A percentile compares a stretch with the other conserved stretches of the same genome.
Conservation (phyloP, 2,797 vertebrate species). For the Synaphobranchus kaupii region DNA sequence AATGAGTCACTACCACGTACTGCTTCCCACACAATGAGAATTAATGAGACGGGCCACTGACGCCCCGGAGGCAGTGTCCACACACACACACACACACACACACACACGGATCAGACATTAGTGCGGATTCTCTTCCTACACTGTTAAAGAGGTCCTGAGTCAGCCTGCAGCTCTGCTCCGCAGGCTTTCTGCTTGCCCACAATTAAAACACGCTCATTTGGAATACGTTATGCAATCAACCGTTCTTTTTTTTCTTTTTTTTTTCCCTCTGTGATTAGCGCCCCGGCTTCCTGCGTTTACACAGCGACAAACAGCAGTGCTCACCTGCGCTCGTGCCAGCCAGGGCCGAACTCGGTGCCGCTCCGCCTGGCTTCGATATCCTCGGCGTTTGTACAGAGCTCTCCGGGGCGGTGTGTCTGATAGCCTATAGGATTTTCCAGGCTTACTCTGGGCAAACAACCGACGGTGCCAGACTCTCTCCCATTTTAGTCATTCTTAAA, state of each 20-base stretch:
- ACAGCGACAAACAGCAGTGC: too few species aligned
- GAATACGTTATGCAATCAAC: slow-evolving; percentile 21
- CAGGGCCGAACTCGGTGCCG: background rate
- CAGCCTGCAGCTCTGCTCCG: slow-evolving; percentile 4
- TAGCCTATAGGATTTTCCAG: background rate
- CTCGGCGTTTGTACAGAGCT: background rate
- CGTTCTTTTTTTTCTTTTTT: background rate
- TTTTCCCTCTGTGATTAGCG: background rate
- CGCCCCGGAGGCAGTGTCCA: background rate
- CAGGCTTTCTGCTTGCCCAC: slow-evolving; percentile 14
- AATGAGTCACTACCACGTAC: slow-evolving; percentile 9
- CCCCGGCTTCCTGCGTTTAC: slow-evolving; percentile 7
- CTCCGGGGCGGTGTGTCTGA: background rate
- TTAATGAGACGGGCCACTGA: slow-evolving; percentile 15
- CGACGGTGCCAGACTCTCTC: background rate
- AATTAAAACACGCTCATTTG: slow-evolving; percentile 14
- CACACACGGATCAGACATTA: slow-evolving; percentile 17
- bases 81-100: background rate
- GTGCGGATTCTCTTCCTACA: background rate
- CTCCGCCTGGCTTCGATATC: background rate
- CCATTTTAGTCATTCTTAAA: background rate
- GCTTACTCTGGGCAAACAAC: background rate
- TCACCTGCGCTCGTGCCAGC: background rate
- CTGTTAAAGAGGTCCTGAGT: slow-evolving; percentile 10
- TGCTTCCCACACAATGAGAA: slow-evolving; percentile 20